Evolutionary conservation across 35 echinoderm and acorn worm species (phyloP).

Genomic region (Heliocidaris tuberculata): DNA sequence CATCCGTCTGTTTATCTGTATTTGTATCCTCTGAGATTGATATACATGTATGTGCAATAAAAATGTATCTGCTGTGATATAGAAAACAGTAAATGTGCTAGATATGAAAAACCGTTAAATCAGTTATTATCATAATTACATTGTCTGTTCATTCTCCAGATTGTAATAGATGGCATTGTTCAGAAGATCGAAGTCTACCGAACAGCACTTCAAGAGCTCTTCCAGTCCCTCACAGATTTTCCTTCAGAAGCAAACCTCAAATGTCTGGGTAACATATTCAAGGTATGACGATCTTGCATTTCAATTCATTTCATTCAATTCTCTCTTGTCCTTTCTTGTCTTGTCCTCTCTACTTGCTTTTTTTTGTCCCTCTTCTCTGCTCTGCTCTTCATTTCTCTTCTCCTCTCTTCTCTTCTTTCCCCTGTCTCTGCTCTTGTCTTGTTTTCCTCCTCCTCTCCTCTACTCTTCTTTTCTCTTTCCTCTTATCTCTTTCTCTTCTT

Average conservation of each 20-base stretch:
- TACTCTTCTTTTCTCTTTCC: too few species aligned
- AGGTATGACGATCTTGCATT: conserved; percentile 54
- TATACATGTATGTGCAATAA: too few species aligned
- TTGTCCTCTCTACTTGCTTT: too few species aligned
- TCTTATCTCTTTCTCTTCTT: too few species aligned
- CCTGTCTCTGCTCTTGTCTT: not conserved
- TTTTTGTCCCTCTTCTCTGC: too few species aligned
- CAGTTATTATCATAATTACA: too few species aligned
- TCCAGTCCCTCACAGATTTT: conserved; percentile 56
- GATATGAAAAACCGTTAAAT: too few species aligned
- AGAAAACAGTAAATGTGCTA: too few species aligned
- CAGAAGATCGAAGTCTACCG: conserved; percentile 68
- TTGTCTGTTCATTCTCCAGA: not conserved
- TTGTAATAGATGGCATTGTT: not conserved
- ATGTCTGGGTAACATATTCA: conserved; percentile 69
- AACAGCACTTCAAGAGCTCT: conserved; percentile 64
- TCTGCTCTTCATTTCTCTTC: not conserved
- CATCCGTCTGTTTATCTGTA: too few species aligned
- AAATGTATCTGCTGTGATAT: too few species aligned
- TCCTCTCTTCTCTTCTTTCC: not conserved
- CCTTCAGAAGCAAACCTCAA: conserved; percentile 64
- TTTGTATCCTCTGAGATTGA: not conserved
- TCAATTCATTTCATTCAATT: not conserved
- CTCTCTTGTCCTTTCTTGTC: not conserved
- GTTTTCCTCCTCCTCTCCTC: too few species aligned